Evolutionary conservation across 1,140 invertebrate genomes (phyloP).

Genomic region (Brachionus plicatilis): DNA sequence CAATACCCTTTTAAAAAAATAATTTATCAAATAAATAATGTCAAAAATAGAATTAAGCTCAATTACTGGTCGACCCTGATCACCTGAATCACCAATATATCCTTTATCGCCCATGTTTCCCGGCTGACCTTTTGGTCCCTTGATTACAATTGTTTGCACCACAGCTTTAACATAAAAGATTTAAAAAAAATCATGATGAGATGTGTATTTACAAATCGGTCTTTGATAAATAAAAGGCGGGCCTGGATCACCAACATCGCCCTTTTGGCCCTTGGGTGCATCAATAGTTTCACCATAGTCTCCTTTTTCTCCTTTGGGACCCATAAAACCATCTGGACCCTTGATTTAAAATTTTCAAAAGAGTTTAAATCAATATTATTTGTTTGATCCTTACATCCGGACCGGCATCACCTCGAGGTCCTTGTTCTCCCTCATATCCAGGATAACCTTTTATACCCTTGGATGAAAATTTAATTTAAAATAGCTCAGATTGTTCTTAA

Average conservation of each 20-base stretch:
- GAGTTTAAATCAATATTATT: neutral
- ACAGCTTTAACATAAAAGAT: neutral
- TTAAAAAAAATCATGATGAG: neutral
- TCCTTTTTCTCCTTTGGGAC: slow-evolving; percentile 24
- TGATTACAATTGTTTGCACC: neutral
- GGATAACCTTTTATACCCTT: slow-evolving; percentile 22
- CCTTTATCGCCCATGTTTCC: neutral
- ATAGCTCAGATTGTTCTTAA: neutral
- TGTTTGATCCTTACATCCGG: neutral
- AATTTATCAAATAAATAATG: neutral
- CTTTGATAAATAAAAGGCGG: neutral
- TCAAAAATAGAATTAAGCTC: neutral
- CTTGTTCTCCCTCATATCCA: slow-evolving; percentile 13
- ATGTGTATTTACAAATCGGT: neutral
- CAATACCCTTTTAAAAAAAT: neutral
- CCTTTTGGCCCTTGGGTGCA: slow-evolving; percentile 10
- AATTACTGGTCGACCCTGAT: slow-evolving; percentile 25
- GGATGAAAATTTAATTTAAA: neutral
- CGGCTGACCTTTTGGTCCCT: neutral
- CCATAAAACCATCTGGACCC: neutral
- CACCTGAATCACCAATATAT: neutral
- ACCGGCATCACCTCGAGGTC: slow-evolving; percentile 12
- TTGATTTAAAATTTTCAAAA: neutral
- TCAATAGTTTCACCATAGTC: slow-evolving; percentile 14
- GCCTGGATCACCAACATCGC: slow-evolving; percentile 16